phyloP scores from a whole-genome alignment of 2,888 invertebrate species.

The Lottia scabra region DNA sequence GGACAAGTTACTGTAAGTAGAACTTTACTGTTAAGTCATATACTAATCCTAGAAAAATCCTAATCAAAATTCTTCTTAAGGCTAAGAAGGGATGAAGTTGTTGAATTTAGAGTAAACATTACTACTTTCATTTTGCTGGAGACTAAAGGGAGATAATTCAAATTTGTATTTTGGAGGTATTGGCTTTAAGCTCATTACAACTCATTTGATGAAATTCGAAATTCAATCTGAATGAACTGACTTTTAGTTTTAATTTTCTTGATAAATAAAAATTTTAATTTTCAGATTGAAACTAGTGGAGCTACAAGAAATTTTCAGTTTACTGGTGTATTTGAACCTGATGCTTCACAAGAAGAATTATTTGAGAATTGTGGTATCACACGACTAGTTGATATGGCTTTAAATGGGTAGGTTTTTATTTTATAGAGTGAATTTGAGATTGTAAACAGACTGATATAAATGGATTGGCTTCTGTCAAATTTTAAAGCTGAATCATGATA shows the following conservation, averaged over 20 bases:
- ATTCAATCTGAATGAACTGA: background rate
- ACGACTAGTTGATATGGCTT: conserved; percentile 90
- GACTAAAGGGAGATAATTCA: background rate
- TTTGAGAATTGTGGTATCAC: conserved; percentile 91
- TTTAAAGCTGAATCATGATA: too few relatives aligned
- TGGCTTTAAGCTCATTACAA: too few relatives aligned
- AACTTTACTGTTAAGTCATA: too few relatives aligned
- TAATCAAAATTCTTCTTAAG: too few relatives aligned
- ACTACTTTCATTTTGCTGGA: background rate
- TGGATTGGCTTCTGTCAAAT: too few relatives aligned
- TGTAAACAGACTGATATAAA: too few relatives aligned
- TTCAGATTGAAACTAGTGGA: conserved; percentile 70
- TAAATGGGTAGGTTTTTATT: conserved; percentile 77
- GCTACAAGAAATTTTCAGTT: conserved; percentile 85
- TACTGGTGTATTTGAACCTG: conserved; percentile 94
- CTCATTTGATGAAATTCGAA: too few relatives aligned
- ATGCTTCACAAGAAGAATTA: conserved; percentile 86
- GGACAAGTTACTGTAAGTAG: conserved; percentile 82
- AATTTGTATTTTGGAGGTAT: too few relatives aligned
- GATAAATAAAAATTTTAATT: background rate
- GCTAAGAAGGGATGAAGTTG: too few relatives aligned
- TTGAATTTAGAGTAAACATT: too few relatives aligned
- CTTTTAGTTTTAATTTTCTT: background rate
- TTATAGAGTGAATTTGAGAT: too few relatives aligned
- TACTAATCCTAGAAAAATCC: too few relatives aligned